Conservation (phyloP, 2,888 invertebrate species). For the Syrphus vitripennis region DNA sequence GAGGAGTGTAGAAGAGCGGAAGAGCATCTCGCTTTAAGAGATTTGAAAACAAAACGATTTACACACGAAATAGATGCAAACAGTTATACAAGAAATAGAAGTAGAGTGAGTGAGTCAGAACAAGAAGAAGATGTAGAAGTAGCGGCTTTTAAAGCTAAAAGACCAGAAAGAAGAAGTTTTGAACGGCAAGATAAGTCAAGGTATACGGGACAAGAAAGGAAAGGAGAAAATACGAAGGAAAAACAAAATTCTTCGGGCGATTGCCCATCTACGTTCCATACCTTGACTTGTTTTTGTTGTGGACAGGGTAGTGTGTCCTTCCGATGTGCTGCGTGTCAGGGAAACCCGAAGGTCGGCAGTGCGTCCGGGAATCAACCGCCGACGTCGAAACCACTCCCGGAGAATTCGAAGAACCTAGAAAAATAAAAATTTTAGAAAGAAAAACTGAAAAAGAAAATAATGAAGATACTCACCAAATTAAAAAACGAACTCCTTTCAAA, state of each 20-base stretch:
- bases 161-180: neutral
- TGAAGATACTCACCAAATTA: neutral
- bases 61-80: neutral
- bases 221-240: neutral
- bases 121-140: neutral
- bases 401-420: neutral
- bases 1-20: neutral
- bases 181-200: neutral
- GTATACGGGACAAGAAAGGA: neutral
- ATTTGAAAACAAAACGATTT: neutral
- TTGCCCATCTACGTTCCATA: neutral
- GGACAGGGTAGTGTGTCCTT: neutral
- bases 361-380: constrained; percentile 1
- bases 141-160: neutral
- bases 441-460: too few relatives aligned
- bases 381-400: neutral
- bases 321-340: neutral
- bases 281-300: neutral
- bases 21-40: neutral
- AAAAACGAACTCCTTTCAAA: neutral
- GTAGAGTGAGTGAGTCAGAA: neutral
- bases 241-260: neutral
- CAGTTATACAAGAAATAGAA: neutral
- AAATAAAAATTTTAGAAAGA: neutral
- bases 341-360: neutral